Base-by-base conservation (phyloP, 1,140 invertebrate genomes). In the Magallana angulata region DNA sequence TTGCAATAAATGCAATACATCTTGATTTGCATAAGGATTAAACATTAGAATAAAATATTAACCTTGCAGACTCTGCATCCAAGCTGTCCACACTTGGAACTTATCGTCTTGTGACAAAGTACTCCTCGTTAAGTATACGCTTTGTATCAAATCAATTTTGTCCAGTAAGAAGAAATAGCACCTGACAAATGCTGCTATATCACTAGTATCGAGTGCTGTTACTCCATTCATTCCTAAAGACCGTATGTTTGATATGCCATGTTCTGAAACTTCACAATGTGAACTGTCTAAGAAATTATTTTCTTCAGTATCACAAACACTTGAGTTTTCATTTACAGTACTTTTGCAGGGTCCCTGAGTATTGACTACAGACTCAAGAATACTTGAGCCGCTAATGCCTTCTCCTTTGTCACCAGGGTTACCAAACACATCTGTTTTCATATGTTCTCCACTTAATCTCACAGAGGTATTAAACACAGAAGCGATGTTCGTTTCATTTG, bases 131-230 rank as follows among this genome's bases (percentile, higher is more conserved):
- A 24, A 76, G 8, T 76, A 76, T 30, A 76, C 68, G 7, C 14
- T 18, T 24, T 76, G 68, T 30, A 76, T 36, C 24, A 76, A 30
- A 76, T 76, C 68, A 76, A 12, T 76, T 36, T 76, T 76, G 24
- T 76, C 68, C 68, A 76, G 1, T 76, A 76, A 36, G 57, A 82
- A 82, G 48, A 82, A 82, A 82, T 82, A 82, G 14, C 56, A 82
- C 14, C 81, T 16, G 24, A 76, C 68, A 76, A 76, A 76, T 6
- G 24, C 24, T 30, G 68, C 24, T 30, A 76, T 12, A 76, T 76
- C 68, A 76, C 24, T 76, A 12, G 24, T 30, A 30, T 2, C 14
- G 8, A 12, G 24, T 76, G 1, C 36, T 3, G 5, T 24, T 0
- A 24, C 24, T 24, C 24, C 24, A 24, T 24, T 24, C 24, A 24